A percentile compares a stretch with the other conserved stretches of the same genome.
phyloP scores from a whole-genome alignment of 1,140 invertebrate genomes.

The roundworm (Caenorhabditis elegans) region WBcel235 BX284604.4:11367501-11368000 shows the following conservation, averaged over 20 bases:
- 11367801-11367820: background rate
- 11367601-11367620: background rate
- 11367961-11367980: conserved; percentile 6
- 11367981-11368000: background rate
- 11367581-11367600: background rate
- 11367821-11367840: background rate
- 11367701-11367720: conserved; percentile 2
- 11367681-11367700: background rate
- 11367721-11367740: background rate
- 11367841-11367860: background rate
- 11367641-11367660: background rate
- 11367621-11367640: background rate
- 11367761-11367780: background rate
- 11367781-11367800: background rate
- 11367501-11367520: background rate
- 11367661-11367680: background rate
- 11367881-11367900: background rate
- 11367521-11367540: background rate
- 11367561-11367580: background rate
- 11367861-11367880: background rate
- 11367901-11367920: background rate
- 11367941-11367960: background rate
- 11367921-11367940: background rate
- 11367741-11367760: background rate
- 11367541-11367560: background rate